These are phyloP conservation scores for Cylloceria caligata DNA, from an alignment of 2,888 invertebrate genomes.

Conservation along the genomic window DNA sequence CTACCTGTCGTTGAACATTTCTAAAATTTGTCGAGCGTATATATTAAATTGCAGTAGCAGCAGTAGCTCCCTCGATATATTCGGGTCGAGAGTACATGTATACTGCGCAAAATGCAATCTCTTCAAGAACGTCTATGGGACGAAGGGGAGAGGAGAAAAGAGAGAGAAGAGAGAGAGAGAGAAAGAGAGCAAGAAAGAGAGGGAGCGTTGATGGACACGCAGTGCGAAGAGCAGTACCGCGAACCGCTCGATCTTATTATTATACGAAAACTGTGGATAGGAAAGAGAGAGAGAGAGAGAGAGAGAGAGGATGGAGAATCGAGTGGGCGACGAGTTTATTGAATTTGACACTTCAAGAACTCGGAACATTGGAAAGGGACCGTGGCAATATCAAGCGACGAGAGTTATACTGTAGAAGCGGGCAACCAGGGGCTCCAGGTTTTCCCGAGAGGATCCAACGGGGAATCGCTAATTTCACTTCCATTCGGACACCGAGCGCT, in stretches of 20 bases:
- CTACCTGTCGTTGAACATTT: neutral
- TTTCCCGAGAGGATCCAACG: constrained; percentile 77
- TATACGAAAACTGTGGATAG: constrained; percentile 61
- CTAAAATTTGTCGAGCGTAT: neutral
- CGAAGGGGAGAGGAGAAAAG: too few relatives aligned
- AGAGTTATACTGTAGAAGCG: constrained; percentile 39
- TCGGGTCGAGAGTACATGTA: constrained; percentile 26
- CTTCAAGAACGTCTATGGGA: constrained; percentile 32
- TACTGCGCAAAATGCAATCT: constrained; percentile 55
- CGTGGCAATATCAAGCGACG: constrained; percentile 53
- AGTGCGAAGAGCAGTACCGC: constrained; percentile 11
- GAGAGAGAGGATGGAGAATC: constrained; percentile 28
- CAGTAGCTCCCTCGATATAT: constrained; percentile 10
- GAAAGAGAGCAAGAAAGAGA: constrained; percentile 1
- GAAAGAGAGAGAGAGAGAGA: constrained; percentile 32
- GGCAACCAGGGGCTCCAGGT: constrained; percentile 26
- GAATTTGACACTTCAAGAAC: constrained; percentile 84
- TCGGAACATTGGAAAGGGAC: constrained; percentile 84
- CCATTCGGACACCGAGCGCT: constrained; percentile 69
- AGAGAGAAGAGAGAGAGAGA: too few relatives aligned
- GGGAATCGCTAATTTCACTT: constrained; percentile 82
- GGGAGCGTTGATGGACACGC: constrained; percentile 33
- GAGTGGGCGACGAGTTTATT: constrained; percentile 76
- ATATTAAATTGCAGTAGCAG: neutral
- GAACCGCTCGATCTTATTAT: constrained; percentile 62